Evolutionary conservation across 2,888 invertebrate species (phyloP), one percentile per base, ranked within the genome.

Genomic region (Acrobeloides nanus): DNA sequence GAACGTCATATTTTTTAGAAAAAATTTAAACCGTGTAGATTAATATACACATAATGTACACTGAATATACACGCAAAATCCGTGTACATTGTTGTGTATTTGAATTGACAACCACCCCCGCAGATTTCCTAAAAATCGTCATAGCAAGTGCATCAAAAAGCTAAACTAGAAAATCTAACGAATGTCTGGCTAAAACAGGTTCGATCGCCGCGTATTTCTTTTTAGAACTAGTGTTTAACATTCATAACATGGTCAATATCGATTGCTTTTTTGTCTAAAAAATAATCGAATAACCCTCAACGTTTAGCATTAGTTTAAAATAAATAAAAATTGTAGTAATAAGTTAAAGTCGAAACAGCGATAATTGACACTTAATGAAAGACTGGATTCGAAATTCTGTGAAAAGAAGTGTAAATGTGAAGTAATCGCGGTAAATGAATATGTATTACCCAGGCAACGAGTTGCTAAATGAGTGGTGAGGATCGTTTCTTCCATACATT

Each of bases 261-360:
- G 5, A 25, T 35, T 35, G n/a, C 25, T 35, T n/a, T 32, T 35
- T 35, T n/a, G 4, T 3, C n/a, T n/a, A n/a, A n/a, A 23, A 35
- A 35, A 24, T 35, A 35, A 35, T 24, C 23, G 10, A 12, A 10
- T 23, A 8, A 34, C 2, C 12, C 10, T 34, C 24, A 23, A 34
- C 1, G 10, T 34, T 34, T 10, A 20, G 21, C 12, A 3, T 12
- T 23, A 23, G 21, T 12, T 1, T 12, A 34, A 12, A 10, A 8
- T 41, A 18, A 12, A 33, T 21, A 52, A 25, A 12, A 52, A 8
- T 17, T 39, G 20, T 43, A 41, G 23, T 18, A 6, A 15, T 17
- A 24, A 15, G 18, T 33, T 52, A 12, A 47, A 49, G 38, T 45
- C n/a, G 12, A 3, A 38, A 34, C 18, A 47, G 23, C 23, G 15